Percentiles rank a stretch among this genome's conserved stretches.
Conservation (phyloP, 2,888 invertebrate species). For the Troides aeacus region DNA sequence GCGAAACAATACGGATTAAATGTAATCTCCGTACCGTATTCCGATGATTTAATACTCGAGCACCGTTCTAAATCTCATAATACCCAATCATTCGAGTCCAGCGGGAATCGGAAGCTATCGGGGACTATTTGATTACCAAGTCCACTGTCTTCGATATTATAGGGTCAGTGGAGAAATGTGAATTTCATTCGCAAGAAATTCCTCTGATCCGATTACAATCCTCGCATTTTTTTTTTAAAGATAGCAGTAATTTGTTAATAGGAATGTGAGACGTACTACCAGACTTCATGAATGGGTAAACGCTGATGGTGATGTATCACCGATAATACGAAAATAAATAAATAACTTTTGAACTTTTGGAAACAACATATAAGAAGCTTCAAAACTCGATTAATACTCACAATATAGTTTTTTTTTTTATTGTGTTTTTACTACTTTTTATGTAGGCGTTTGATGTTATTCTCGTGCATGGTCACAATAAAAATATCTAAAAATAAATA, state of each 20-base stretch:
- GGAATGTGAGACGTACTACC: too few relatives aligned
- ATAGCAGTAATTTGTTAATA: constrained; percentile 8
- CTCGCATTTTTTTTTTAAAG: constrained; percentile 10
- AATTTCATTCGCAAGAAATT: constrained; percentile 30
- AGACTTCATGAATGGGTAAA: too few relatives aligned
- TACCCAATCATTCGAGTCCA: constrained; percentile 70
- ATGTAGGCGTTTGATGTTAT: too few relatives aligned
- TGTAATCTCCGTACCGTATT: constrained; percentile 34
- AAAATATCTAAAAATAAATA: constrained; percentile 4
- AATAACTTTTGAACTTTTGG: too few relatives aligned
- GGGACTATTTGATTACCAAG: constrained; percentile 46
- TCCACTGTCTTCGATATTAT: constrained; percentile 32
- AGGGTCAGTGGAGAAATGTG: constrained; percentile 41
- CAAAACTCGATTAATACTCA: too few relatives aligned
- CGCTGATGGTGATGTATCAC: too few relatives aligned
- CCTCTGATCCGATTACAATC: constrained; percentile 25
- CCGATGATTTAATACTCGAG: constrained; percentile 62
- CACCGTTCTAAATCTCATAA: constrained; percentile 66
- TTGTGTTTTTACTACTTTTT: too few relatives aligned
- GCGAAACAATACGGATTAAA: constrained; percentile 41
- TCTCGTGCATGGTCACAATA: not conserved
- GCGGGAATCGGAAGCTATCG: constrained; percentile 44
- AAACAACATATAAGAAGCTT: too few relatives aligned
- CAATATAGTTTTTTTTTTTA: too few relatives aligned
- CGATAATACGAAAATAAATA: too few relatives aligned